phyloP scores from a whole-genome alignment of 2,797 vertebrate species.

The Trichosurus vulpecula region DNA sequence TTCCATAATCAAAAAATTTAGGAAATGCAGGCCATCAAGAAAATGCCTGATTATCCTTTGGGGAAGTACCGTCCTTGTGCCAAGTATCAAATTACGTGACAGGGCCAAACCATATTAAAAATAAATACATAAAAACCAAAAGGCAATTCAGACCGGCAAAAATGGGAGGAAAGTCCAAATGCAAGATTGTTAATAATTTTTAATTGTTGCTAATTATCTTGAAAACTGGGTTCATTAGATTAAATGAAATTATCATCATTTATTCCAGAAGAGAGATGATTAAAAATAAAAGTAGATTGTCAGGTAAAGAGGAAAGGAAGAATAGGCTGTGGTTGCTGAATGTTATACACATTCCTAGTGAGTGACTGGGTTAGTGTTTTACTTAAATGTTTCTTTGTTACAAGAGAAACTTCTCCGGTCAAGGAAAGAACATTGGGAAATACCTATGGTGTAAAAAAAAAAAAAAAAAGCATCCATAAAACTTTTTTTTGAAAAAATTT shows the following conservation, averaged over 20 bases:
- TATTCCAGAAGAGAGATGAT: neutral
- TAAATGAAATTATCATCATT: neutral
- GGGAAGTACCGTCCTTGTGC: neutral
- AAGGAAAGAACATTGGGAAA: neutral
- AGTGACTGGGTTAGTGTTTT: neutral
- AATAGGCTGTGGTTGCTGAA: neutral
- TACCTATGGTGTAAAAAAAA: too few species aligned
- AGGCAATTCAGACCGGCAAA: neutral
- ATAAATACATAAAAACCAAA: neutral
- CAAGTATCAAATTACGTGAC: neutral
- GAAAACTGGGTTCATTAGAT: slow-evolving; percentile 2
- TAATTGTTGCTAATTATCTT: slow-evolving; percentile 42
- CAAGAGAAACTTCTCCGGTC: neutral
- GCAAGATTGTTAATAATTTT: neutral
- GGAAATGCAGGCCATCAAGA: neutral
- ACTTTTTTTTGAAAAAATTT: neutral
- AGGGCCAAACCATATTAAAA: slow-evolving; percentile 20
- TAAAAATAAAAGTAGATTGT: too few species aligned
- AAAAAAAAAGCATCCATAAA: neutral
- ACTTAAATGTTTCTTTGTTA: neutral
- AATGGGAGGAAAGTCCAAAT: neutral
- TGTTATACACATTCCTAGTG: neutral
- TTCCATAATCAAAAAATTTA: neutral
- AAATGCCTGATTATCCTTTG: neutral
- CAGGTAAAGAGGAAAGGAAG: neutral